These are phyloP conservation scores for Lutjanus campechanus DNA, from an alignment of 2,797 vertebrate species.

Conservation along the genomic window DNA sequence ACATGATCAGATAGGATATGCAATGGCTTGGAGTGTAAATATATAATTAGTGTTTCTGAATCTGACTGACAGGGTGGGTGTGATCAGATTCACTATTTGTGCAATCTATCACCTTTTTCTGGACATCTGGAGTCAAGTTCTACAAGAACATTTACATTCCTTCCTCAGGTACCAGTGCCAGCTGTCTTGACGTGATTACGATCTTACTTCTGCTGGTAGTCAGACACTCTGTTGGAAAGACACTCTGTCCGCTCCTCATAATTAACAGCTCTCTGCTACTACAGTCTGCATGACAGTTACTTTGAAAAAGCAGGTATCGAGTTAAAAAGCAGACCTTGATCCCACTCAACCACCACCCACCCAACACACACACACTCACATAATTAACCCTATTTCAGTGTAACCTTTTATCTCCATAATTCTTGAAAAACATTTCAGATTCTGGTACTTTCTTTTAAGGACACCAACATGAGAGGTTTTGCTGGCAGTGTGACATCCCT, in stretches of 20 bases:
- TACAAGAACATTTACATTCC: not conserved
- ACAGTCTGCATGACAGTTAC: conserved; percentile 18
- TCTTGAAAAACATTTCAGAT: conserved; percentile 13
- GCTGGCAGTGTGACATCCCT: not conserved
- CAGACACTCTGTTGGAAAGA: not conserved
- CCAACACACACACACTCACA: not conserved
- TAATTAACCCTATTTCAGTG: conserved; percentile 41
- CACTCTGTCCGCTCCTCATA: conserved; percentile 19
- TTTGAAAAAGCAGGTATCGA: conserved; percentile 31
- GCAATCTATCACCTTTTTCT: not conserved
- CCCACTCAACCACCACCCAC: not conserved
- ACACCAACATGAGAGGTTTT: not conserved
- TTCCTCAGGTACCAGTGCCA: not conserved
- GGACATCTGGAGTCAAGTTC: not conserved
- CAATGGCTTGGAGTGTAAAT: no score
- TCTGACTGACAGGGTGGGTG: not conserved
- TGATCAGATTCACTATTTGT: not conserved
- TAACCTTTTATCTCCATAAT: conserved; percentile 36
- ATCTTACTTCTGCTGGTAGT: not conserved
- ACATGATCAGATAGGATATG: no score
- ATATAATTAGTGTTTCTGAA: not conserved
- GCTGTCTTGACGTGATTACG: not conserved
- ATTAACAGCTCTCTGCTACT: conserved; percentile 16
- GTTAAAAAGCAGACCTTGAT: conserved; percentile 28
- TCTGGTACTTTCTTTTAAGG: not conserved